A percentile compares a stretch with the other conserved stretches of the same genome.
Evolutionary conservation across 2,888 invertebrate species (phyloP).

Genomic region (Volucella inflata): DNA sequence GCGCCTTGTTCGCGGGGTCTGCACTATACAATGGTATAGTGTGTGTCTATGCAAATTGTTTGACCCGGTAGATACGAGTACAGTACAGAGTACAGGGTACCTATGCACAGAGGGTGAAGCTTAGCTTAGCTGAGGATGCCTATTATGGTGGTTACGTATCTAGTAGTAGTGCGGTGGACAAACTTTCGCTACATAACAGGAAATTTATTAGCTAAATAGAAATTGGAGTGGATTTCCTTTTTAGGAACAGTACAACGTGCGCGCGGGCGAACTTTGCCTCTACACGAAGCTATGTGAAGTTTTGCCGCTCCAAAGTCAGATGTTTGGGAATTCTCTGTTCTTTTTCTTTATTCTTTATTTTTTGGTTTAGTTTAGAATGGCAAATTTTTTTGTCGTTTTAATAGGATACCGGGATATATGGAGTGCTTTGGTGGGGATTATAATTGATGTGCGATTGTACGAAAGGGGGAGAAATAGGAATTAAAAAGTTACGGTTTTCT

Average conservation of each 20-base stretch:
- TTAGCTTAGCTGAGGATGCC: constrained; percentile 28
- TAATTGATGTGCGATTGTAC: constrained; percentile 41
- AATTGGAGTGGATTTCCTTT: constrained; percentile 74
- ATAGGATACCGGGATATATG: constrained; percentile 50
- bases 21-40: constrained; percentile 3
- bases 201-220: constrained; percentile 72
- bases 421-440: constrained; percentile 27
- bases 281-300: constrained; percentile 44
- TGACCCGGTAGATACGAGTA: constrained; percentile 45
- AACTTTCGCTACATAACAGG: constrained; percentile 69
- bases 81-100: not conserved
- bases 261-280: constrained; percentile 36
- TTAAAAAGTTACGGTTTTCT: constrained; percentile 21
- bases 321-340: not conserved
- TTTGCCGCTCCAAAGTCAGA: constrained; percentile 35
- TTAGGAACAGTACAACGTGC: constrained; percentile 33
- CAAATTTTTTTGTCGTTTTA: constrained; percentile 38
- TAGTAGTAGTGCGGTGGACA: constrained; percentile 49
- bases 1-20: constrained; percentile 27
- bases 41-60: constrained; percentile 70
- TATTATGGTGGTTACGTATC: constrained; percentile 44
- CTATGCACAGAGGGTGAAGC: too few species aligned
- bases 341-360: not conserved
- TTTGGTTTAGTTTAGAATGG: too few species aligned
- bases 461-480: not conserved